Base-by-base conservation (phyloP, 2,797 vertebrate genomes). In the Hoplostethus mediterraneus region DNA sequence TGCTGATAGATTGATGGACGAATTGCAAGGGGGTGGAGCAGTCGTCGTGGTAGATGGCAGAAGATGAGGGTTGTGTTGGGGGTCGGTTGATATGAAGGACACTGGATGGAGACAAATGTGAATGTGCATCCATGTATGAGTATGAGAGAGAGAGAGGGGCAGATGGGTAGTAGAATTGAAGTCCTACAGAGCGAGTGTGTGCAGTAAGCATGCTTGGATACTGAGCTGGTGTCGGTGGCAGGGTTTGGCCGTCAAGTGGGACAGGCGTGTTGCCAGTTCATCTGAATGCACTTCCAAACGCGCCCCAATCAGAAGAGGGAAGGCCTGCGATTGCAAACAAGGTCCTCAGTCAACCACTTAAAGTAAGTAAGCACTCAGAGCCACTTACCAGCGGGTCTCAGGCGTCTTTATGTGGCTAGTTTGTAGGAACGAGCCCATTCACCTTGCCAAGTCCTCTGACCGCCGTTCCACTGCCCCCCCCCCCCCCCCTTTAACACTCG, bases 401-500 rank as follows among this genome's bases (percentile, higher is more conserved):
- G 10, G 30, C 47, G 9, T 73, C 57, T 60, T 75, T 74, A 80
- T 76, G 51, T 17, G 10, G 8, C 55, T 6, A 4, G 8, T 54
- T 49, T 53, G 49, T 10, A 17, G 68, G 21, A 64, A 65, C 68
- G 53, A 73, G 62, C 58, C 59, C 40, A 63, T 77, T 82, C 77
- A 77, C 79, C 75, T 81, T 85, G 74, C 17, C 60, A 31, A 75
- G 76, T 82, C 78, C 71, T 80, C 67, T 79, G 67, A 60, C 61
- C 52, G 62, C 58, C 40, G 61, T 47, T 25, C 63, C 36, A 30
- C 53, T 21, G 5, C 21, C 38, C 61, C 38, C 33, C 36, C 45
- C 53, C n/a, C 4, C 21, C 38, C 61, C 38, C 33, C 36, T 49
- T 65, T 71, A 72, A 67, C 55, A 12, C n/a, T 55, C 54, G 67